Conservation (phyloP, 2,797 vertebrate species). For the Linurgus olivaceus region DNA sequence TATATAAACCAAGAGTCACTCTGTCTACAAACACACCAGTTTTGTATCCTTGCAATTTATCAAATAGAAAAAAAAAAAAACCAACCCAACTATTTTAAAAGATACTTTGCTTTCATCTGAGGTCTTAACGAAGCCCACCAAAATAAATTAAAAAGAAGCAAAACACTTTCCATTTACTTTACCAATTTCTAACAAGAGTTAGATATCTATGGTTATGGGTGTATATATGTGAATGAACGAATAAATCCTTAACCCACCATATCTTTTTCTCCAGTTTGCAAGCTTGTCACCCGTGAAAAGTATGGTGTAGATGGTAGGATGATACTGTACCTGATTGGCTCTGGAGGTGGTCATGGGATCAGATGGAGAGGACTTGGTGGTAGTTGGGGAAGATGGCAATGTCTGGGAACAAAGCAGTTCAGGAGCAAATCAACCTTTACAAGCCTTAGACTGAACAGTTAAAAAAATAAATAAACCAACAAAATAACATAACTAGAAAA, state of each 20-base stretch:
- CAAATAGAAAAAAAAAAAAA: neutral
- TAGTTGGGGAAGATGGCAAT: slow-evolving; percentile 91
- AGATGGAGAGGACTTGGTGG: slow-evolving; percentile 90
- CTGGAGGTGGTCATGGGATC: slow-evolving; percentile 91
- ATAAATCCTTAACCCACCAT: slow-evolving; percentile 82
- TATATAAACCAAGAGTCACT: neutral
- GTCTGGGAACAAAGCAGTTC: slow-evolving; percentile 91
- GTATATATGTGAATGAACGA: slow-evolving; percentile 80
- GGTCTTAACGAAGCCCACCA: neutral
- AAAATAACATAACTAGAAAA: slow-evolving; percentile 81
- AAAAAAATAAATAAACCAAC: slow-evolving; percentile 78
- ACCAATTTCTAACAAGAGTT: slow-evolving; percentile 46
- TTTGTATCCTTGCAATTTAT: neutral
- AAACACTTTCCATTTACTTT: slow-evolving; percentile 21
- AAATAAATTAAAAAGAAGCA: slow-evolving; percentile 31
- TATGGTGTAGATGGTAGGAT: slow-evolving; percentile 86
- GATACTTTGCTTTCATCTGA: neutral
- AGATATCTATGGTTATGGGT: slow-evolving; percentile 73
- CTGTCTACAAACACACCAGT: neutral
- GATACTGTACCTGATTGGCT: slow-evolving; percentile 90
- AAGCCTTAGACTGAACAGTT: slow-evolving; percentile 82
- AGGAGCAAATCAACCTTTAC: slow-evolving; percentile 88
- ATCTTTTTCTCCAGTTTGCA: slow-evolving; percentile 79
- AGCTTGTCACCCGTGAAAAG: slow-evolving; percentile 81
- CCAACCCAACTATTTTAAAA: neutral